Evolutionary conservation across 2,797 vertebrate genomes (phyloP).

Genomic region (Chloroceryle amazona): DNA sequence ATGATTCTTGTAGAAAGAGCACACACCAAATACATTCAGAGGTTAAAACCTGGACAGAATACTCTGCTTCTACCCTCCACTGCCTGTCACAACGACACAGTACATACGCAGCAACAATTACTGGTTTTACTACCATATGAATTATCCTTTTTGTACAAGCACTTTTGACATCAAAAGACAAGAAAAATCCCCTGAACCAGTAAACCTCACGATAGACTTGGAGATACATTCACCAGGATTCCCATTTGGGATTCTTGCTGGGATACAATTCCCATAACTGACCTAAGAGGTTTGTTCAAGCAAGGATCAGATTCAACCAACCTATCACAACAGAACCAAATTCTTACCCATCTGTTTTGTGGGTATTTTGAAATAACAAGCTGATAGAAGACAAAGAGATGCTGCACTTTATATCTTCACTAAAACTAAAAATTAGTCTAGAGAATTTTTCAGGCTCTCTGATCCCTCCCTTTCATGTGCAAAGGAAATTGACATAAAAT

Average conservation of each 20-base stretch:
- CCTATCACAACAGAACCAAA: not conserved
- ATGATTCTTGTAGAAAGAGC: not conserved
- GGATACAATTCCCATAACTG: not conserved
- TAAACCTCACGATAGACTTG: not conserved
- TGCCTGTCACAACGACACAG: not conserved
- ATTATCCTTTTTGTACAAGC: not conserved
- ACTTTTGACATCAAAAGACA: not conserved
- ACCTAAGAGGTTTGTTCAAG: not conserved
- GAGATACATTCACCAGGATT: not conserved
- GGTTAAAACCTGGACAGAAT: not conserved
- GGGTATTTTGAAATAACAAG: not conserved
- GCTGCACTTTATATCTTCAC: not conserved
- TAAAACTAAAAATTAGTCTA: not conserved
- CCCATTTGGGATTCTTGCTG: not conserved
- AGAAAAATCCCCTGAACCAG: not conserved
- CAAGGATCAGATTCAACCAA: not conserved
- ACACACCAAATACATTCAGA: not conserved
- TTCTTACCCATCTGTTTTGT: not conserved
- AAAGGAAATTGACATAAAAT: not conserved
- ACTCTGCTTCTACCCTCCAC: not conserved
- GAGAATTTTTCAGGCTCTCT: not conserved
- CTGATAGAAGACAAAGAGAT: not conserved
- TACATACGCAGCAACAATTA: not conserved
- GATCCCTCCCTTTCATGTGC: accelerated
- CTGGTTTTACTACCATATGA: not conserved